Evolutionary conservation across 30 jellyfish, hydroid and myxozoan genomes (phyloP).

Genomic region (Catostylus mosaicus): DNA sequence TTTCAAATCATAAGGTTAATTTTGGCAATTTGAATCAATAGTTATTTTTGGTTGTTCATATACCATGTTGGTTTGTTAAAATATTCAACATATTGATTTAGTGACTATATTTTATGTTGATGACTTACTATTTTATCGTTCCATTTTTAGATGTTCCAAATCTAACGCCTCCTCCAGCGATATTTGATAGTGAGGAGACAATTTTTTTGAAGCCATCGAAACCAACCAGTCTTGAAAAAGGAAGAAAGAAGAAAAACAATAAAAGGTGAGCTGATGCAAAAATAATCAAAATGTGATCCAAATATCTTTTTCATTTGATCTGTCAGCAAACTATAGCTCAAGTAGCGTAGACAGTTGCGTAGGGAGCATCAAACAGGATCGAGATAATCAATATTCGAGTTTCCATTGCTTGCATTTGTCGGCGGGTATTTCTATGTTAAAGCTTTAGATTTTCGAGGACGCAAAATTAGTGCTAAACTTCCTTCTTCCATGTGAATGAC

Average conservation of each 20-base stretch:
- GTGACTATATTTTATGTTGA: not conserved
- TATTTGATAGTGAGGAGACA: constrained; percentile 32
- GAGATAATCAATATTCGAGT: no score
- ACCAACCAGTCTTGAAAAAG: not conserved
- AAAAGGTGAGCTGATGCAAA: not conserved
- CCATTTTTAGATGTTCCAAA: constrained; percentile 24
- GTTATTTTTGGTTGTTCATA: no score
- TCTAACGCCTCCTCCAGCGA: constrained; percentile 40
- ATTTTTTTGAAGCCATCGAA: constrained; percentile 13
- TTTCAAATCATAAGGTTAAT: no score
- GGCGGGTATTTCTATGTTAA: no score
- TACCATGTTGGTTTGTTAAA: no score
- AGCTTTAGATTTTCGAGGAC: no score
- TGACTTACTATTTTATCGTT: not conserved
- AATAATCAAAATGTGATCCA: not conserved
- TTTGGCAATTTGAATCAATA: no score
- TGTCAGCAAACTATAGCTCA: not conserved
- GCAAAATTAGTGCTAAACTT: no score
- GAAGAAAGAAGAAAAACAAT: constrained; percentile 6
- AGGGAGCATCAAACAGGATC: not conserved
- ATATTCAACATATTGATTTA: no score
- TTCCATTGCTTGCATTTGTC: not conserved
- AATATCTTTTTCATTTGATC: not conserved
- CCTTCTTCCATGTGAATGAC: not conserved
- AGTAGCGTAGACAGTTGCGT: no score